Percentiles rank a stretch among this genome's conserved stretches.
Evolutionary conservation across 2,888 invertebrate genomes (phyloP).

Genomic region (Drosophila dives): DNA sequence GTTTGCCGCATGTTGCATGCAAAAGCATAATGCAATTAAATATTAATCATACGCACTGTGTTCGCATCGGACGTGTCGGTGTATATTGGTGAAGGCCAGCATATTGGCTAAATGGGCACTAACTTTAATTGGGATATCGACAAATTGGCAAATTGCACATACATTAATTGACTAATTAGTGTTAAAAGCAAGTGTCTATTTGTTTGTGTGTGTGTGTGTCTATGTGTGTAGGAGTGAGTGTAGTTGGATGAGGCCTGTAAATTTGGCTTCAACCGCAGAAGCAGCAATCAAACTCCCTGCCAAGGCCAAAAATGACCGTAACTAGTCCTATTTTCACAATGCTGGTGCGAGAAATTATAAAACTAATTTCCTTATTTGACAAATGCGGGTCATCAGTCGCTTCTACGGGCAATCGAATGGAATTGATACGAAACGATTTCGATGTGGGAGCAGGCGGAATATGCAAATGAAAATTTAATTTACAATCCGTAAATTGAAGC

Average conservation of each 20-base stretch:
- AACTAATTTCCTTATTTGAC: constrained; percentile 68
- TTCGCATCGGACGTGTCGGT: not conserved
- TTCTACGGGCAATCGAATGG: not conserved
- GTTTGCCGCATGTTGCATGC: constrained; percentile 36
- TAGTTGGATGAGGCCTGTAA: not conserved
- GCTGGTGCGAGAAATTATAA: constrained; percentile 34
- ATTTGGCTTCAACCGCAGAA: not conserved
- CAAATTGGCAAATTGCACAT: constrained; percentile 69
- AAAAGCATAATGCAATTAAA: constrained; percentile 69
- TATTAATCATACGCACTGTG: constrained; percentile 73
- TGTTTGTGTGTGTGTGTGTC: constrained; percentile 17
- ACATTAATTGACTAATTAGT: constrained; percentile 70
- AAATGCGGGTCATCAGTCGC: constrained; percentile 29
- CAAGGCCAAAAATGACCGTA: constrained; percentile 44
- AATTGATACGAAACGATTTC: constrained; percentile 17
- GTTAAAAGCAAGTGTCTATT: constrained; percentile 60
- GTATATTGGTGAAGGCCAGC: constrained; percentile 22
- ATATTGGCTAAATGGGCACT: constrained; percentile 27
- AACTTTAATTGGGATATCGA: constrained; percentile 48
- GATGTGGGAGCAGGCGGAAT: not conserved
- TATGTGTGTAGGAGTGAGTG: not conserved
- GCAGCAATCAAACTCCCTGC: not conserved
- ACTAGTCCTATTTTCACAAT: constrained; percentile 10
- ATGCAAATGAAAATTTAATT: constrained; percentile 47
- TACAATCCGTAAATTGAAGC: constrained; percentile 12